Conservation (phyloP, 2,888 invertebrate species). For the Tachystola acroxantha region DNA sequence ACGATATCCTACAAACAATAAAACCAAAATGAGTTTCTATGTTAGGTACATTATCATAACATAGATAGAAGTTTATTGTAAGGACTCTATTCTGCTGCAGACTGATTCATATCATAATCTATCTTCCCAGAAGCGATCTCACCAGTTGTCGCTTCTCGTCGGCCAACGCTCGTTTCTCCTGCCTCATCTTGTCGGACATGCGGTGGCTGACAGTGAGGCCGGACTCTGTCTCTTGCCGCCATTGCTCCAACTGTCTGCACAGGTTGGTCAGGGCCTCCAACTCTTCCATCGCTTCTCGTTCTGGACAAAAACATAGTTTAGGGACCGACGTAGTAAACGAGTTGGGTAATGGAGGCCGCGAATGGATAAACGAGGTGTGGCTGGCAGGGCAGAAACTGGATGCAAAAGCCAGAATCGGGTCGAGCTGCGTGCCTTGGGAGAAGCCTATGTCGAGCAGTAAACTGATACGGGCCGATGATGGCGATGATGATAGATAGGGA, state of each 20-base stretch:
- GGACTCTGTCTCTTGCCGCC: slow-evolving; percentile 81
- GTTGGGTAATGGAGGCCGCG: no score
- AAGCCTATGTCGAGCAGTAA: no score
- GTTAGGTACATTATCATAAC: neutral
- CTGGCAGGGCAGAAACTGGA: no score
- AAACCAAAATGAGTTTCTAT: neutral
- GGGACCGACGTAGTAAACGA: no score
- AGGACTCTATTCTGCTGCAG: no score
- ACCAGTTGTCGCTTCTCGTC: slow-evolving; percentile 79
- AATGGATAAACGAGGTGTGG: no score
- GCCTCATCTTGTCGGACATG: slow-evolving; percentile 80
- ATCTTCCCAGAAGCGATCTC: slow-evolving; percentile 14
- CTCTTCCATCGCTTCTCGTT: slow-evolving; percentile 76
- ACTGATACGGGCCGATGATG: no score
- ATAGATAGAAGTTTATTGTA: no score
- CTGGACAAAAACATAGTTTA: slow-evolving; percentile 36
- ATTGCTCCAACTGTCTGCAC: slow-evolving; percentile 77
- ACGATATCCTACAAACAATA: slow-evolving; percentile 75
- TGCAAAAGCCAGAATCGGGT: no score
- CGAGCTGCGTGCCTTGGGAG: no score
- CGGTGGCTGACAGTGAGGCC: slow-evolving; percentile 80
- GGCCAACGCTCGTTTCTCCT: slow-evolving; percentile 72
- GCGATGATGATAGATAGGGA: no score
- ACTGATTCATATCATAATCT: no score
- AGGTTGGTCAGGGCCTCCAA: slow-evolving; percentile 76